Evolutionary conservation across 2,888 invertebrate genomes (phyloP), one percentile per base, ranked within the genome.

Genomic region (Andricus quercusramuli): DNA sequence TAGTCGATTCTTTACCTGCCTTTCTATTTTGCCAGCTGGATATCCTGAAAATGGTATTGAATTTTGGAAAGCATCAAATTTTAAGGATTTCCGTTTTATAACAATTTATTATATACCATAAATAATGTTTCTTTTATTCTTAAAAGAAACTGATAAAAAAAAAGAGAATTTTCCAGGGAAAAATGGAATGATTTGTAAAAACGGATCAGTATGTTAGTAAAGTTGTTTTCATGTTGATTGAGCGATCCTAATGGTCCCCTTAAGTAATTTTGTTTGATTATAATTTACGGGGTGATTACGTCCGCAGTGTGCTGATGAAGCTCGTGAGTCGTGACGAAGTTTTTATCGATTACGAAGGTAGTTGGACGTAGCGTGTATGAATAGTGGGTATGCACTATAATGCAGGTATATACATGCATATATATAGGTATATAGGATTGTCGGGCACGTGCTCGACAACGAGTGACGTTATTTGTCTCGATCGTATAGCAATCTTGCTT

Each of bases 401-500:
- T 41, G 20, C 20, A 65, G 59, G n/a, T 41, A n/a, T n/a, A 11
- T 67, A 44, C 37, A 37, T 37, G 1, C 6, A 51, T 51, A 20
- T 51, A 17, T 41, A 9, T 66, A 37, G 37, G 37, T 67, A 41
- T 22, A 44, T 41, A 70, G 47, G n/a, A 56, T 11, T 25, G 51
- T 29, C 20, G 20, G 51, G 51, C 70, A 74, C 70, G 70, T 74
- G 70, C 70, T 74, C 70, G 29, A 51, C 20, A 74, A 74, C 32
- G 70, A 74, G 51, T 74, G 70, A 74, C 51, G 51, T 74, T 74
- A 74, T 74, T 74, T 74, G 70, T 74, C 70, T 74, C 32, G n/a
- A 66, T 8, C 32, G 6, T 66, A 51, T 47, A 70, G 47, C 68
- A 29, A 51, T 70, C 25, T 70, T 32, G 32, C 51, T 74, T 51